Evolutionary conservation across 1,140 invertebrate species (phyloP).

Genomic region (Sitobion miscanthi): DNA sequence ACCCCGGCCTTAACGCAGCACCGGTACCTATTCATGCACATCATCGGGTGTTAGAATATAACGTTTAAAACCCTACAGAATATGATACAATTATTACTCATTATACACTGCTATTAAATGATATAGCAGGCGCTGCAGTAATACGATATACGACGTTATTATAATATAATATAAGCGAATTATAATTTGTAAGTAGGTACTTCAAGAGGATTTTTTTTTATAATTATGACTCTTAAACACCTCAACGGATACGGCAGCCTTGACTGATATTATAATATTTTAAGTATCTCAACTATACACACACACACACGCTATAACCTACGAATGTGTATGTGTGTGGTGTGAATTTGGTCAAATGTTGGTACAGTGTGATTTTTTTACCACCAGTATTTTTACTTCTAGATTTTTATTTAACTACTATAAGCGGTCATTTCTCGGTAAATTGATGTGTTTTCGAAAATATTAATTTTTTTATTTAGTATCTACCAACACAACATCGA

Average conservation of each 20-base stretch:
- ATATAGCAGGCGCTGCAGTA: neutral
- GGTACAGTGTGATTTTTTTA: too few relatives aligned
- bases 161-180: constrained; percentile 2
- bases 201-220: neutral
- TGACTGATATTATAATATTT: constrained; percentile 21
- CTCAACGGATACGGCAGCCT: neutral
- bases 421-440: too few relatives aligned
- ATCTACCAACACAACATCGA: neutral
- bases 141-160: neutral
- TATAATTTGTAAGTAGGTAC: neutral
- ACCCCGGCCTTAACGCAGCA: neutral
- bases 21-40: too few relatives aligned
- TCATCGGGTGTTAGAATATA: neutral
- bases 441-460: neutral
- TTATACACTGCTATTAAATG: neutral
- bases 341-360: too few relatives aligned
- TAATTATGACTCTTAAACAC: neutral
- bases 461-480: neutral
- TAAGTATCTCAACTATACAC: too few relatives aligned
- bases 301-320: too few relatives aligned
- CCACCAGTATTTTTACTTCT: too few relatives aligned
- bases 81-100: neutral
- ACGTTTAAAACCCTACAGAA: neutral
- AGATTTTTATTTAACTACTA: too few relatives aligned
- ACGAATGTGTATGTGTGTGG: too few relatives aligned